phyloP scores from a whole-genome alignment of 2,888 invertebrate species.

The Homarus gammarus region DNA sequence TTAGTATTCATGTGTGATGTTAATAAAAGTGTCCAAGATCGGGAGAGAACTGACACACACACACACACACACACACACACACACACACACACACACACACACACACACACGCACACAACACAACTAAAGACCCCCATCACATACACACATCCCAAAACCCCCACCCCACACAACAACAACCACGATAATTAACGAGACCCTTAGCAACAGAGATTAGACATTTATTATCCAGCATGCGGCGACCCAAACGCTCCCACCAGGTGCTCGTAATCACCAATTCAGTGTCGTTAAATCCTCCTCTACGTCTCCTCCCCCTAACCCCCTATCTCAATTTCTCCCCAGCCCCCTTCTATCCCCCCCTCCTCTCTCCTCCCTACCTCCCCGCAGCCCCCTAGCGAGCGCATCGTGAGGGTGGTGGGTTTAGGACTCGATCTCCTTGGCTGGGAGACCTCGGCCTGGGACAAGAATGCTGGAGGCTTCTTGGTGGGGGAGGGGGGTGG shows the following conservation, averaged over 20 bases:
- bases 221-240: too few relatives aligned
- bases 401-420: neutral
- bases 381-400: neutral
- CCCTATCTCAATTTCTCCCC: too few relatives aligned
- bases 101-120: neutral
- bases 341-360: too few relatives aligned
- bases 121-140: too few relatives aligned
- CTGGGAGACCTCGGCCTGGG: neutral
- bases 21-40: neutral
- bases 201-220: neutral
- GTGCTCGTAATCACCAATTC: too few relatives aligned
- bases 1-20: too few relatives aligned
- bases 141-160: too few relatives aligned
- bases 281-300: neutral
- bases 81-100: slow-evolving; percentile 16
- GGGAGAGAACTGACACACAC: neutral
- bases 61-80: slow-evolving; percentile 25
- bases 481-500: too few relatives aligned
- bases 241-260: too few relatives aligned
- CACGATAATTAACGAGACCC: neutral
- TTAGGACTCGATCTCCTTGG: neutral
- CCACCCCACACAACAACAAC: too few relatives aligned
- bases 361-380: too few relatives aligned
- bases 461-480: neutral
- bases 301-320: too few relatives aligned